phyloP scores from a whole-genome alignment of 2,888 invertebrate genomes.

The Drosophila lutescens region DNA sequence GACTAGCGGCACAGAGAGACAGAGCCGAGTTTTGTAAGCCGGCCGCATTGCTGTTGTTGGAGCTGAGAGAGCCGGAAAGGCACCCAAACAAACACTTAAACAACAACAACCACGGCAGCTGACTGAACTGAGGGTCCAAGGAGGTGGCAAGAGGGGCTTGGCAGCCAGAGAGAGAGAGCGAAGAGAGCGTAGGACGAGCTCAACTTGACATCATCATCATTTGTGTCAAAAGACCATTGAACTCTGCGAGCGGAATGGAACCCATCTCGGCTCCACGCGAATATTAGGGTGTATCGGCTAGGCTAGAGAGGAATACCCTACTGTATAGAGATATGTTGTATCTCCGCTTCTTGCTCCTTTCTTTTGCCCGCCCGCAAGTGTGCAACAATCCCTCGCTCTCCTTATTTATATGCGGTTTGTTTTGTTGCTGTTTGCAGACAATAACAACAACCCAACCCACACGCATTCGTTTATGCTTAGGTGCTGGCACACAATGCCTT shows the following conservation, averaged over 20 bases:
- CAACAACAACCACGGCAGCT: constrained; percentile 54
- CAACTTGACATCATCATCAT: constrained; percentile 84
- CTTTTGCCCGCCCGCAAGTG: constrained; percentile 14
- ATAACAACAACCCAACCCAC: constrained; percentile 2
- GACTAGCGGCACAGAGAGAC: not conserved
- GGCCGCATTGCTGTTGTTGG: constrained; percentile 46
- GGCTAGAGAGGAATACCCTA: too few species aligned
- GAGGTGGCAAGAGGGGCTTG: constrained; percentile 10
- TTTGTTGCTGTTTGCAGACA: constrained; percentile 37
- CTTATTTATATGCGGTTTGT: constrained; percentile 26
- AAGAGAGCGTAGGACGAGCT: constrained; percentile 56
- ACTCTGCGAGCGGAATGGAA: constrained; percentile 71
- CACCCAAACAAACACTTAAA: constrained; percentile 78
- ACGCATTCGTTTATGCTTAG: constrained; percentile 9
- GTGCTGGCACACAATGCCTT: not conserved
- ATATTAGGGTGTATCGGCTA: too few species aligned
- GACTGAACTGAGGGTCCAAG: constrained; percentile 30
- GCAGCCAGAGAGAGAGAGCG: constrained; percentile 4
- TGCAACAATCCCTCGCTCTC: constrained; percentile 33
- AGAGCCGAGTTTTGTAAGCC: constrained; percentile 42
- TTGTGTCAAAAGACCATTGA: constrained; percentile 84
- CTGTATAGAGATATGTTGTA: too few species aligned
- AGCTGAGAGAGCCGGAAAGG: constrained; percentile 49
- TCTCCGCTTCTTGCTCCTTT: too few species aligned
- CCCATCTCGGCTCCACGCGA: constrained; percentile 6